phyloP scores from a whole-genome alignment of 1,140 invertebrate genomes.

The Planococcus citri region DNA sequence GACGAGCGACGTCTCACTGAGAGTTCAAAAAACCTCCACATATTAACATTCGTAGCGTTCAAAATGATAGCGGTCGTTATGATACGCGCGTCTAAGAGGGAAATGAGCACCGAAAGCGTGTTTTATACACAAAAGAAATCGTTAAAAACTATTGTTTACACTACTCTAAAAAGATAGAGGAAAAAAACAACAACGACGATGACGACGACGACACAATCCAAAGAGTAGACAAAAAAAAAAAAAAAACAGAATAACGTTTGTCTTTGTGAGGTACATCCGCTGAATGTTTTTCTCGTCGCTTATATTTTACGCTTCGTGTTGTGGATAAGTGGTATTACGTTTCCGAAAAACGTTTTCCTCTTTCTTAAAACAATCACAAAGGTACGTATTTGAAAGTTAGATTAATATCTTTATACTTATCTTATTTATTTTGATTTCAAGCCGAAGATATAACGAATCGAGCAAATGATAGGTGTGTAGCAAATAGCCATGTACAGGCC shows the following conservation, averaged over 20 bases:
- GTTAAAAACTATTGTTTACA: slow-evolving; percentile 4
- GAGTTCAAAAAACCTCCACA: neutral
- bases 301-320: slow-evolving; percentile 7
- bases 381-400: too few relatives aligned
- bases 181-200: neutral
- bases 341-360: neutral
- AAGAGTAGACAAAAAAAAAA: neutral
- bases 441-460: too few relatives aligned
- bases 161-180: too few relatives aligned
- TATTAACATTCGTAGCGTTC: too few relatives aligned
- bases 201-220: neutral
- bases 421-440: too few relatives aligned
- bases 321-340: neutral
- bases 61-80: neutral
- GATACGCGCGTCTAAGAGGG: neutral
- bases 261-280: neutral
- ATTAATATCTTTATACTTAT: too few relatives aligned
- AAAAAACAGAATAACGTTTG: slow-evolving; percentile 3
- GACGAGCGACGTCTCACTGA: too few relatives aligned
- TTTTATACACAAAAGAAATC: neutral
- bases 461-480: too few relatives aligned
- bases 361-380: too few relatives aligned
- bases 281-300: neutral
- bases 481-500: too few relatives aligned
- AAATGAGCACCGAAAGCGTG: neutral